Evolutionary conservation across 2,113 vertebrate species (phyloP), one percentile per base, ranked within the genome.

Genomic region (Pterocles burchelli): DNA sequence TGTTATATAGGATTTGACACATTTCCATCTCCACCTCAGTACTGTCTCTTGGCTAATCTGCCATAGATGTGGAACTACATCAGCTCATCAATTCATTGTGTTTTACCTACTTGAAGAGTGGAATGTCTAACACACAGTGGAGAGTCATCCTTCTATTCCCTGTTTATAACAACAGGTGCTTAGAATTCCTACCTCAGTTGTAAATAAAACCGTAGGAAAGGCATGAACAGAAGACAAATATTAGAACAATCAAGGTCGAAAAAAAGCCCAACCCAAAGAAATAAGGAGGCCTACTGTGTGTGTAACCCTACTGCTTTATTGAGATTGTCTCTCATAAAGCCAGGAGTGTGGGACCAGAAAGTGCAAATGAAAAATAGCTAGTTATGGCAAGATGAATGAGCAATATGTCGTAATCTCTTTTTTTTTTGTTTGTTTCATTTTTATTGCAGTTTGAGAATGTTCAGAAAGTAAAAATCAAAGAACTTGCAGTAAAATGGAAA

Each of bases 391-490:
- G 15, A 77, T 13, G 3, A 48, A 71, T 48, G 3, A 20, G 29
- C 5, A 55, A 1, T 38, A 38, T 24, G 21, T 74, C 55, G 16
- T 41, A 1, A 49, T 21, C 25, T 34, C 5, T 46, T 38, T 74
- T 16, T 68, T 38, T 4, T 2, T 31, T 74, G 14, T 41, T 41
- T 41, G 20, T 25, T 18, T 62, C 0, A 0, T 45, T 75, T 61
- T 90, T 48, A 8, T 8, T 67, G 19, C 17, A 46, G 7, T 29
- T 71, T 48, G 72, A 49, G 25, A 80, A 36, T 38, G 22, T 65
- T 79, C 57, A 36, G 28, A 76, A 70, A 4, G 3, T 26, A 61
- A 84, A 82, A 86, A 49, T 7, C 5, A 18, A 72, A 74, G 41
- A 62, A 45, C 7, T 63, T 73, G 7, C 31, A 78, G 14, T 8